phyloP scores from a whole-genome alignment of 2,113 vertebrate species.

The Lophura nycthemera region DNA sequence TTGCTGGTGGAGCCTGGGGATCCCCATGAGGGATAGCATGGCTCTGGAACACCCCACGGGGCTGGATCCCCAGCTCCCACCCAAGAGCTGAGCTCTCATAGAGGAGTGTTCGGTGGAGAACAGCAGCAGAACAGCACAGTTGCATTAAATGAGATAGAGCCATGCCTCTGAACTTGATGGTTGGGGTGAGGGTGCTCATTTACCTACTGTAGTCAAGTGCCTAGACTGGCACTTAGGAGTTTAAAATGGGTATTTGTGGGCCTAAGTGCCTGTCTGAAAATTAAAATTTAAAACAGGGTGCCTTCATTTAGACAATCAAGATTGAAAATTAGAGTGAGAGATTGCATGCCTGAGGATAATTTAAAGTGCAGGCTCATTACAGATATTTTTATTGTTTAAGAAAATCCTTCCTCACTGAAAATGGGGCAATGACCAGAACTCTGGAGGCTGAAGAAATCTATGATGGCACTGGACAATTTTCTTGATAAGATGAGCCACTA shows the following conservation, averaged over 20 bases:
- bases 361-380: not conserved
- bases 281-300: conserved; percentile 14
- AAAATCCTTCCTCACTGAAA: conserved; percentile 67
- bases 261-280: conserved; percentile 26
- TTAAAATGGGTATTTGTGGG: not conserved
- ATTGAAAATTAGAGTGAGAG: conserved; percentile 36
- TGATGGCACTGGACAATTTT: conserved; percentile 53
- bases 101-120: not conserved
- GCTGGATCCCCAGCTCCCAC: not conserved
- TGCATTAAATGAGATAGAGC: not conserved
- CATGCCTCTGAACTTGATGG: accelerated
- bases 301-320: conserved; percentile 24
- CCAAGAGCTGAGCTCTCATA: not conserved
- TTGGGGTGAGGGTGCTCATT: not conserved
- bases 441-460: conserved; percentile 63
- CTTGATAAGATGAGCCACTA: conserved; percentile 71
- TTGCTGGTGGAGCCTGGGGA: accelerated
- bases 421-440: conserved; percentile 56
- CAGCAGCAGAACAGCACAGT: accelerated
- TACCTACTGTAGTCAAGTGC: not conserved
- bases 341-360: conserved; percentile 44
- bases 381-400: conserved; percentile 46
- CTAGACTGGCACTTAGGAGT: not conserved
- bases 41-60: accelerated
- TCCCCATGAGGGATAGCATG: not conserved